A percentile compares a stretch with the other conserved stretches of the same genome.
These are phyloP conservation scores for Dascillus cervinus DNA, from an alignment of 2,888 invertebrate genomes.

Conservation along the genomic window DNA sequence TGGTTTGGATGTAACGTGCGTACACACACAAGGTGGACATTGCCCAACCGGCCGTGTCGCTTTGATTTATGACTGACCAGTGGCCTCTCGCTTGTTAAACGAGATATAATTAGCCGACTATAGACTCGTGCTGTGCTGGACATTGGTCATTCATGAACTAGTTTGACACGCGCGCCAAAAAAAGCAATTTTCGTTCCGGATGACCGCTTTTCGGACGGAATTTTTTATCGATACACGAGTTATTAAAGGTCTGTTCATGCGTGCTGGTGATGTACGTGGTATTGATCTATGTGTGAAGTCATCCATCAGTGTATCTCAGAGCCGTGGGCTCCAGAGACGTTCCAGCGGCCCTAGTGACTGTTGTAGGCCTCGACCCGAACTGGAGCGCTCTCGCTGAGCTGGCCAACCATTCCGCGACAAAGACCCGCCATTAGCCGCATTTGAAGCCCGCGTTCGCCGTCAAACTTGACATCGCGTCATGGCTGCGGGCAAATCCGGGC, in stretches of 20 bases:
- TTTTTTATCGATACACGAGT: constrained; percentile 26
- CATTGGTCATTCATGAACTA: constrained; percentile 26
- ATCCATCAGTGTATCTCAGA: constrained; percentile 39
- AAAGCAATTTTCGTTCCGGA: too few relatives aligned
- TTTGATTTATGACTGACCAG: constrained; percentile 29
- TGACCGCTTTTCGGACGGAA: too few relatives aligned
- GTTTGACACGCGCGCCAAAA: constrained; percentile 21
- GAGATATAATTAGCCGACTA: constrained; percentile 28
- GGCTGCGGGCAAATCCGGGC: constrained; percentile 37
- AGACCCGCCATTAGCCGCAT: constrained; percentile 35
- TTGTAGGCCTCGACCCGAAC: constrained; percentile 17
- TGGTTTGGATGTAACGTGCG: too few relatives aligned
- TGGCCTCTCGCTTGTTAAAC: constrained; percentile 22
- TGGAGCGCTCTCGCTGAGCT: constrained; percentile 19
- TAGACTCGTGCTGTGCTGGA: constrained; percentile 30
- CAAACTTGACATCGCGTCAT: constrained; percentile 38
- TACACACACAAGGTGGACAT: constrained; percentile 23
- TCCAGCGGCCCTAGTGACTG: constrained; percentile 26
- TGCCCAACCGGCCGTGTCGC: constrained; percentile 19
- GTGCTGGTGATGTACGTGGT: constrained; percentile 34
- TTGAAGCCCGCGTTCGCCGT: constrained; percentile 28
- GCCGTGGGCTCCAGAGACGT: constrained; percentile 28
- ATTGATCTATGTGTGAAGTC: constrained; percentile 41
- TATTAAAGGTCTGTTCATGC: constrained; percentile 39
- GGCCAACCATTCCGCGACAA: constrained; percentile 29